Conservation (phyloP, 2,113 vertebrate species). For the Chunga burmeisteri region DNA sequence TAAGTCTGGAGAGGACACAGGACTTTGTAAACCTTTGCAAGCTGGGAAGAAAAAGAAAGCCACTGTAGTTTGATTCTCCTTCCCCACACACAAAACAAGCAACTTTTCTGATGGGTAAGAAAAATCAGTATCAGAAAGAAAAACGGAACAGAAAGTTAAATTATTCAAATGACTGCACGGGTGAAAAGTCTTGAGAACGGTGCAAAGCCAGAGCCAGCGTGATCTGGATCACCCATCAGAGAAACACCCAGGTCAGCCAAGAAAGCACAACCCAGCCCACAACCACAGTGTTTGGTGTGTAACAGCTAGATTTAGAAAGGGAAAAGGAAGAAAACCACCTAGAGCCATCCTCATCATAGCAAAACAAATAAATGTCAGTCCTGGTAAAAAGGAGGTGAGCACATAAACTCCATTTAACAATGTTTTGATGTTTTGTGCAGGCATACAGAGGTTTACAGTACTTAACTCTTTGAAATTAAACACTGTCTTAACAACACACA, state of each 20-base stretch:
- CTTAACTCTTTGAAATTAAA: not conserved
- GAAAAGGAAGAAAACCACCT: not conserved
- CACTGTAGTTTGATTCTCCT: not conserved
- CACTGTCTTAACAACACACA: not conserved
- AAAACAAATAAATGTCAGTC: not conserved
- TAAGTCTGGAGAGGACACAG: not conserved
- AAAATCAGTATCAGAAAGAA: not conserved
- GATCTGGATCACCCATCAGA: not conserved
- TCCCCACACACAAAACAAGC: not conserved
- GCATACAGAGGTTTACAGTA: not conserved
- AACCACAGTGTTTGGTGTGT: not conserved
- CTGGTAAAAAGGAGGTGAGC: not conserved
- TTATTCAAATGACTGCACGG: not conserved
- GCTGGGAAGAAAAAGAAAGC: not conserved
- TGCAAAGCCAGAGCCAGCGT: not conserved
- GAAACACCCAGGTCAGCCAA: not conserved
- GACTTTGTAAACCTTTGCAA: not conserved
- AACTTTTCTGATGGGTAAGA: not conserved
- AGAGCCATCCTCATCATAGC: not conserved
- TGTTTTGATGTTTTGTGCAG: not conserved
- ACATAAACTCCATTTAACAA: not conserved
- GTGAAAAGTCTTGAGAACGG: not conserved
- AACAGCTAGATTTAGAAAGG: not conserved
- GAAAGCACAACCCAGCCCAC: not conserved
- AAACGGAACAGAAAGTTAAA: not conserved